phyloP scores from a whole-genome alignment of 64 coral and sea anemone genomes.

The Exaiptasia diaphana region DNA sequence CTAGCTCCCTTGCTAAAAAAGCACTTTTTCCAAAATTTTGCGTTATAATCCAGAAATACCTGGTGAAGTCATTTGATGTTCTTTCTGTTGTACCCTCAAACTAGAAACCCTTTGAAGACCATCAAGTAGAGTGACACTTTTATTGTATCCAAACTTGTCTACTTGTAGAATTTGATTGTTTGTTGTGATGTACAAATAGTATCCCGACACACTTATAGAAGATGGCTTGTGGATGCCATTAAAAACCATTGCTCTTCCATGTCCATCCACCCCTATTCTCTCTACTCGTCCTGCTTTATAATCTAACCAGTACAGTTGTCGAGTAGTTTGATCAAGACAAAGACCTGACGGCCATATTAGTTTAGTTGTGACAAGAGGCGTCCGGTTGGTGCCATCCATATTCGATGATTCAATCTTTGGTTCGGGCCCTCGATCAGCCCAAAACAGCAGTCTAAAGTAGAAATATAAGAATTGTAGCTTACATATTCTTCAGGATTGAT shows the following conservation, averaged over 20 bases:
- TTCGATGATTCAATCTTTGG: slow-evolving; percentile 54
- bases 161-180: slow-evolving; percentile 50
- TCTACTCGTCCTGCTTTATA: slow-evolving; percentile 39
- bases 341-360: slow-evolving; percentile 58
- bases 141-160: slow-evolving; percentile 65
- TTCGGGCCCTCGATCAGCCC: slow-evolving; percentile 52
- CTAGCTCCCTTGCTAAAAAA: neutral
- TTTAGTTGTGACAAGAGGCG: slow-evolving; percentile 30
- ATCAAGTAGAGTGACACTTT: slow-evolving; percentile 27
- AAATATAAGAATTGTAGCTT: neutral
- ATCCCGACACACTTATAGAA: slow-evolving; percentile 61
- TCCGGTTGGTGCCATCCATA: slow-evolving; percentile 62
- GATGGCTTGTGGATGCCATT: slow-evolving; percentile 1
- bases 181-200: slow-evolving; percentile 53
- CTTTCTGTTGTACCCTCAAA: slow-evolving; percentile 56
- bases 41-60: too few species aligned
- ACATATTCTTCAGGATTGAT: too few species aligned
- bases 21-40: neutral
- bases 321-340: slow-evolving; percentile 47
- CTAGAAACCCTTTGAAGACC: slow-evolving; percentile 44
- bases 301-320: slow-evolving; percentile 75
- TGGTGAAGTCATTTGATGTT: slow-evolving; percentile 50
- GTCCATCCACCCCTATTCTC: neutral
- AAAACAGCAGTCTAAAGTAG: slow-evolving; percentile 53
- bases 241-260: slow-evolving; percentile 34